Base-by-base conservation (phyloP, 2,113 vertebrate species). In the Rhynchomys soricoides region DNA sequence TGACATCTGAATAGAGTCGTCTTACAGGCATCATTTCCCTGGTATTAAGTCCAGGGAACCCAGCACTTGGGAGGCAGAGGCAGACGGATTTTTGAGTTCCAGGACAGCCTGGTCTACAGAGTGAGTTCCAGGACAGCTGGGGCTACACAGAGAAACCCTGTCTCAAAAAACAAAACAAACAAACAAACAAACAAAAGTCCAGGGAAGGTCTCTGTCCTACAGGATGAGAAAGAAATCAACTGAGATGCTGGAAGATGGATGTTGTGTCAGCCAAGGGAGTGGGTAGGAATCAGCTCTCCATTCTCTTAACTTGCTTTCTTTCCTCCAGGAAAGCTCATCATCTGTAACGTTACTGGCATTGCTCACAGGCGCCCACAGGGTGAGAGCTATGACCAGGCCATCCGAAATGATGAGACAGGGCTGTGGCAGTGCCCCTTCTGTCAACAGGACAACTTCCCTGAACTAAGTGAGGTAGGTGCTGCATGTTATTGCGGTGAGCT, bases 361-460 rank as follows among this genome's bases (percentile, higher is more conserved):
- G 99, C 99, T 98, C 99, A 99, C 98, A 99, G 99, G 95, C 98
- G 99, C 26, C 99, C 99, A 0, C 99, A 99, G 90, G 99, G 99
- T 55, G 99, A 99, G 95, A 99, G 99, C 98, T 99, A 99, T 0
- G 99, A 99, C 98, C 99, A 99, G 98, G 99, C 99, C 0, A 99
- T 99, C 95, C 98, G 99, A 70, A 99, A 99, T 0, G 99, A 99
- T 7, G 98, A 99, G 78, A 99, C 99, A 0, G 99, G 99, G 2
- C 98, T 99, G 29, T 99, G 99, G 99, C 99, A 99, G 96, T 99
- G 99, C 98, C 99, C 99, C 75, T 99, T 99, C 98, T 99, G 99
- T 91, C 99, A 99, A 95, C 99, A 99, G 97, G 99, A 99, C 98
- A 99, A 99, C 97, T 99, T 99, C 75, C 99, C 99, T 52, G 99